Percentiles rank a stretch among this genome's conserved stretches.
phyloP scores from a whole-genome alignment of 2,113 vertebrate genomes.

The Ia io region DNA sequence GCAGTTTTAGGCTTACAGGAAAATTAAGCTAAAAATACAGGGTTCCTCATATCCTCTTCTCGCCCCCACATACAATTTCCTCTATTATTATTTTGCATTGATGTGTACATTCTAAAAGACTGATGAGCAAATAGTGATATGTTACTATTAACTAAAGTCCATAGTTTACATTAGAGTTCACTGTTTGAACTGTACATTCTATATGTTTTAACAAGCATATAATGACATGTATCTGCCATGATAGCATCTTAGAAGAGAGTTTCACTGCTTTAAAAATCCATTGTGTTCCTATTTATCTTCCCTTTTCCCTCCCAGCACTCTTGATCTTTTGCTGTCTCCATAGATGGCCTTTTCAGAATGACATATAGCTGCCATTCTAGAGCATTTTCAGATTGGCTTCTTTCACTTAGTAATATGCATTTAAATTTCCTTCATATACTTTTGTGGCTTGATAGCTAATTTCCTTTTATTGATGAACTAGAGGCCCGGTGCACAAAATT shows the following conservation, averaged over 20 bases:
- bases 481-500: too few relatives aligned
- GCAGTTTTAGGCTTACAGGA: background rate
- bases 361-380: background rate
- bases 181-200: background rate
- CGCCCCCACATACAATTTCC: background rate
- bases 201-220: background rate
- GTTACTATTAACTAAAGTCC: background rate
- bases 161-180: background rate
- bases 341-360: background rate
- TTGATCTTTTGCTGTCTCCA: background rate
- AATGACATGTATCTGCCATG: background rate
- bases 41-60: background rate
- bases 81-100: background rate
- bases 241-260: background rate
- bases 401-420: background rate
- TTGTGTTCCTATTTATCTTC: background rate
- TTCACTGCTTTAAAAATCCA: background rate
- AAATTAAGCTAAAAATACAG: background rate
- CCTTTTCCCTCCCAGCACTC: background rate
- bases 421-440: background rate
- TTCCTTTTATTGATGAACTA: conserved; percentile 23
- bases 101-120: background rate
- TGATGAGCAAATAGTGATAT: background rate
- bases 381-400: background rate
- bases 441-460: background rate